These are phyloP conservation scores for Cyprinella venusta DNA, from an alignment of 2,797 vertebrate species.

Conservation along the genomic window DNA sequence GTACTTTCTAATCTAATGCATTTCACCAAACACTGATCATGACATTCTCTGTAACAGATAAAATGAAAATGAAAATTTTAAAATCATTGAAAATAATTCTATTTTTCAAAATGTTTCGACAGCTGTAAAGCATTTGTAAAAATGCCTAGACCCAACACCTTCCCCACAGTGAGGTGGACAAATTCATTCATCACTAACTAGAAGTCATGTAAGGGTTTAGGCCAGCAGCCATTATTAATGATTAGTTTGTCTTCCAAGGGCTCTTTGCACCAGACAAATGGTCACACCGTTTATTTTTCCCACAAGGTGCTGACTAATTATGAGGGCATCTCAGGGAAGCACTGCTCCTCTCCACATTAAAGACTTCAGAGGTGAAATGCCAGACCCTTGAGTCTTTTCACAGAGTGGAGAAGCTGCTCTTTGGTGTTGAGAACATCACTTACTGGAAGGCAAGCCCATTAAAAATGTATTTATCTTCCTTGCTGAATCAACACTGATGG, in stretches of 20 bases:
- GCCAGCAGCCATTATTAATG: conserved; percentile 29
- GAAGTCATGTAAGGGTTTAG: background rate
- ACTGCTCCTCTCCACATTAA: conserved; percentile 33
- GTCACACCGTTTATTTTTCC: conserved; percentile 35
- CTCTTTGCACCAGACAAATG: conserved; percentile 44
- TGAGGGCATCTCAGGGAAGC: conserved; percentile 38
- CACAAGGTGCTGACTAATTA: conserved; percentile 42
- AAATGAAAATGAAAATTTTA: background rate
- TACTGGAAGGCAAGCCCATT: conserved; percentile 33
- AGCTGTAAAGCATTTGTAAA: background rate
- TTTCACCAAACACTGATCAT: background rate
- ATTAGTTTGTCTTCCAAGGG: conserved; percentile 44
- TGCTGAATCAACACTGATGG: background rate
- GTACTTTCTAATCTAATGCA: background rate
- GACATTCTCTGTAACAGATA: background rate
- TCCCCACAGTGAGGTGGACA: background rate
- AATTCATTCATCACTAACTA: conserved; percentile 19
- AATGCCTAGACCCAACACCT: background rate
- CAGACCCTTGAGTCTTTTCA: conserved; percentile 30
- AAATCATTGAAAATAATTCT: background rate
- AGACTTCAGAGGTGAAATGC: conserved; percentile 25
- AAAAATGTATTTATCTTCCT: conserved; percentile 31
- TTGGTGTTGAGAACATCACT: conserved; percentile 30
- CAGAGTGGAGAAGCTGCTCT: conserved; percentile 15
- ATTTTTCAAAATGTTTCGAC: background rate